Evolutionary conservation across 2,113 vertebrate genomes (phyloP).

Genomic region (Cheilinus undulatus): DNA sequence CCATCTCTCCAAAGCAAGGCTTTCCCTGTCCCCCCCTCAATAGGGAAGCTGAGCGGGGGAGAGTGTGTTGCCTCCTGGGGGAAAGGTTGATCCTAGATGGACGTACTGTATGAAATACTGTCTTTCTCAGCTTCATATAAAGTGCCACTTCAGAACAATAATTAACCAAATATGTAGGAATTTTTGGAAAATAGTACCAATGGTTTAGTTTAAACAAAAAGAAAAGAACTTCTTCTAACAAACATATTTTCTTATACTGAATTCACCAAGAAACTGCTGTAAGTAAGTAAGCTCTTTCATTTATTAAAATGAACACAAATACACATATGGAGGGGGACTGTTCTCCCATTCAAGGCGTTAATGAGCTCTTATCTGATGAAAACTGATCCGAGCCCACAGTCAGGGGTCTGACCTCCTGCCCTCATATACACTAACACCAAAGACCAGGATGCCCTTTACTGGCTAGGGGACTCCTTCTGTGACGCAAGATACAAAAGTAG

Average conservation of each 20-base stretch:
- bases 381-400: slow-evolving; percentile 65
- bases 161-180: not conserved
- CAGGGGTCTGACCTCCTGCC: slow-evolving; percentile 58
- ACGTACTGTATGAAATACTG: too few species aligned
- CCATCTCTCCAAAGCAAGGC: slow-evolving; percentile 26
- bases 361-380: slow-evolving; percentile 76
- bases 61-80: slow-evolving; percentile 24
- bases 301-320: slow-evolving; percentile 52
- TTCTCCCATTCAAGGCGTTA: slow-evolving; percentile 40
- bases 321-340: slow-evolving; percentile 20
- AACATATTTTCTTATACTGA: not conserved
- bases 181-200: not conserved
- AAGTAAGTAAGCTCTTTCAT: slow-evolving; percentile 29
- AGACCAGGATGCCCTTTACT: slow-evolving; percentile 7
- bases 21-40: slow-evolving; percentile 37
- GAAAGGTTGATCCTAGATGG: slow-evolving; percentile 39
- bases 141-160: not conserved
- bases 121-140: too few species aligned
- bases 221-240: not conserved
- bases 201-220: not conserved
- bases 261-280: slow-evolving; percentile 3
- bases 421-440: slow-evolving; percentile 51
- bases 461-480: not conserved
- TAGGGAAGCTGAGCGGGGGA: slow-evolving; percentile 18
- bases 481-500: not conserved